Evolutionary conservation across 2,888 invertebrate genomes (phyloP), one percentile per base, ranked within the genome.

Genomic region (Petrolisthes cinctipes): DNA sequence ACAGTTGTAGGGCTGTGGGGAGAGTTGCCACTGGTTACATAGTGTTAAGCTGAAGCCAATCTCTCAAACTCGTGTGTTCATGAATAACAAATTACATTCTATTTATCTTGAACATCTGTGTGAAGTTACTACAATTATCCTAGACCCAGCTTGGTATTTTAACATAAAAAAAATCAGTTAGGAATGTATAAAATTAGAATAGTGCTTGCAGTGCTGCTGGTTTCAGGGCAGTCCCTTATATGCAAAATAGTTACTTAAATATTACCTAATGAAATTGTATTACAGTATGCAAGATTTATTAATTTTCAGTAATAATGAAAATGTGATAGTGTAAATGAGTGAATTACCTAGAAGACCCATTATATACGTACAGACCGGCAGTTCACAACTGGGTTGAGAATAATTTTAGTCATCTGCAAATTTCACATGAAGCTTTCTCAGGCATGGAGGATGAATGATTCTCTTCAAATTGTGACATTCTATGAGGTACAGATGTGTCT

Each of bases 371-470:
- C 37, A 37, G 37, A 37, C 37, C 37, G 37, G 37, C 37, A 37
- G 37, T 61, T 23, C n/a, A 76, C 20, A 51, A 51, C 78, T 84
- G 76, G 78, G 84, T 84, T 84, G 57, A 79, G 85, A 76, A 79
- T 79, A 68, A 79, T 85, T 85, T 51, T 78, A 37, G 61, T 53
- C 78, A 71, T 71, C 71, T 71, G 11, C 20, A 71, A n/a, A n/a
- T 71, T n/a, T 71, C 71, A 71, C 71, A 71, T 20, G 20, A 71
- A 71, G 71, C 71, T 71, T 71, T 71, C 71, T 71, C 71, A 71
- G 71, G 71, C 71, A 71, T 71, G n/a, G 71, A n/a, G 71, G 71
- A 71, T 20, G 37, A 37, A 71, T 71, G n/a, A 71, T 17, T 71
- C 71, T 71, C 71, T 71, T n/a, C 71, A n/a, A n/a, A n/a, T 71